A percentile compares a stretch with the other conserved stretches of the same genome.
phyloP scores from a whole-genome alignment of 1,140 invertebrate species.

The Campoletis sonorensis region DNA sequence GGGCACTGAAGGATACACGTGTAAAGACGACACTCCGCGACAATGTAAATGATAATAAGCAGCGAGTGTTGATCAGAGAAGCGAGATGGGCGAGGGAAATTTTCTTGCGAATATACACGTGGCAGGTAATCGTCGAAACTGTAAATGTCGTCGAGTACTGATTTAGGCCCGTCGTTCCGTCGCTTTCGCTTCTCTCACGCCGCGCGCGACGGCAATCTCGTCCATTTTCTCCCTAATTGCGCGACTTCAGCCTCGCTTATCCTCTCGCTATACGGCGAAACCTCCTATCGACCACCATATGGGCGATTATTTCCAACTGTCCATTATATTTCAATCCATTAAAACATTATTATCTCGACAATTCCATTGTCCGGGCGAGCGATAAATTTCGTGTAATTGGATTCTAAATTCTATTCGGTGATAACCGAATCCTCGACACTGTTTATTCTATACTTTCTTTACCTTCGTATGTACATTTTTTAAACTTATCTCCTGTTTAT shows the following conservation, averaged over 20 bases:
- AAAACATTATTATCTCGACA: conserved; percentile 35
- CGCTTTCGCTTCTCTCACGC: conserved; percentile 50
- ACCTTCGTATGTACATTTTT: not conserved
- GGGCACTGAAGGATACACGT: too few species aligned
- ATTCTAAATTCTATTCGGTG: conserved; percentile 27
- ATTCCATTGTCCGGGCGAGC: conserved; percentile 2
- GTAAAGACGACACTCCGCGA: too few species aligned
- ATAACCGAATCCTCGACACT: conserved; percentile 21
- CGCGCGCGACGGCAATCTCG: conserved; percentile 55
- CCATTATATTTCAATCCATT: conserved; percentile 39
- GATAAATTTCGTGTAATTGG: conserved; percentile 27
- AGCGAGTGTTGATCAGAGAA: not conserved
- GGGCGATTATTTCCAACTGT: conserved; percentile 17
- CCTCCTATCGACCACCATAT: conserved; percentile 7
- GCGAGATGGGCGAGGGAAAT: conserved; percentile 57
- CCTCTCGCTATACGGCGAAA: not conserved
- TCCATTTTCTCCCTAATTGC: conserved; percentile 64
- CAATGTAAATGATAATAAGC: not conserved
- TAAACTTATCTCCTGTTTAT: not conserved
- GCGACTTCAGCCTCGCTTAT: conserved; percentile 52
- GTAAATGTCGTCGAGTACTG: conserved; percentile 63
- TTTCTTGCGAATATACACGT: conserved; percentile 53
- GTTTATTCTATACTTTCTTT: not conserved
- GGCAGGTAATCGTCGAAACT: conserved; percentile 56
- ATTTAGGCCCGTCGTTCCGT: conserved; percentile 57